Conservation (phyloP, 2,113 vertebrate genomes). For the Urocitellus parryii region DNA sequence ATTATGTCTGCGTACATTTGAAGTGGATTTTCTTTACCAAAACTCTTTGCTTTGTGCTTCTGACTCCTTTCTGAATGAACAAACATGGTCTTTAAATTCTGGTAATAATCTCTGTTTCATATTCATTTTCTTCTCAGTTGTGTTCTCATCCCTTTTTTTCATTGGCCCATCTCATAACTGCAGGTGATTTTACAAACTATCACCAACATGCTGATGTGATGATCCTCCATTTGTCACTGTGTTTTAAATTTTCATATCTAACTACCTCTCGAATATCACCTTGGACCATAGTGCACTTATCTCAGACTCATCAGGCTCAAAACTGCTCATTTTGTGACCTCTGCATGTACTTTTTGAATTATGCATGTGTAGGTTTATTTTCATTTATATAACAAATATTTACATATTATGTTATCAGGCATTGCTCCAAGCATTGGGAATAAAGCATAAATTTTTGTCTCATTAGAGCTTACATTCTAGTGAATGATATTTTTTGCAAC, state of each 20-base stretch:
- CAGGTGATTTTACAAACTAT: not conserved
- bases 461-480: not conserved
- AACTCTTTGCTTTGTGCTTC: conserved; percentile 22
- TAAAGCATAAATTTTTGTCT: not conserved
- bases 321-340: not conserved
- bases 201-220: not conserved
- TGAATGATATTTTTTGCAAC: not conserved
- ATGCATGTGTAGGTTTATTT: not conserved
- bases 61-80: not conserved
- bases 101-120: not conserved
- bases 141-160: not conserved
- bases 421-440: not conserved
- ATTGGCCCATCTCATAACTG: not conserved
- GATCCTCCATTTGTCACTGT: not conserved
- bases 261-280: not conserved
- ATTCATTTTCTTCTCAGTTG: not conserved
- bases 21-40: not conserved
- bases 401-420: not conserved
- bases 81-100: not conserved
- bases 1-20: not conserved
- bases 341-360: not conserved
- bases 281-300: not conserved
- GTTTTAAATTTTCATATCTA: conserved; percentile 30
- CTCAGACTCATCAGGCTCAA: not conserved
- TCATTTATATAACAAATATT: not conserved